A percentile compares a stretch with the other conserved stretches of the same genome.
These are phyloP conservation scores for roundworm (Caenorhabditis elegans) DNA, from an alignment of 1,140 invertebrate species.

Conservation along the genomic window DNA sequence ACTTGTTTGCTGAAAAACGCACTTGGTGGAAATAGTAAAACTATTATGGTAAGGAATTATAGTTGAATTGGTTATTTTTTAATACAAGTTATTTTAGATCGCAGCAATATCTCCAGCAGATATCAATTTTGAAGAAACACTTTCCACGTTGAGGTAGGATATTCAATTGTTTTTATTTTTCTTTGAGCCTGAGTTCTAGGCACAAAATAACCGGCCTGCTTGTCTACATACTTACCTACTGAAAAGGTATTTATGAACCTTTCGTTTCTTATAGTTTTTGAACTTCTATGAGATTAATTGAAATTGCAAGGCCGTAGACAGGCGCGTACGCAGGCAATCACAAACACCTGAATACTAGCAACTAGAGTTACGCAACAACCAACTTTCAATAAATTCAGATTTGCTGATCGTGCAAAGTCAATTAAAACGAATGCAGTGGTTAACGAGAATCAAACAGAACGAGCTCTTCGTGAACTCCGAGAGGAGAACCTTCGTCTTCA, in stretches of 20 bases:
- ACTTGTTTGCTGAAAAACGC: slow-evolving; percentile 74
- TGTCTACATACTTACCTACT: no score
- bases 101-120: slow-evolving; percentile 74
- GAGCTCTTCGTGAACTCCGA: slow-evolving; percentile 72
- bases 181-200: no score
- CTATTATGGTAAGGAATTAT: slow-evolving; percentile 71
- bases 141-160: slow-evolving; percentile 70
- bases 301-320: no score
- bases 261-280: no score
- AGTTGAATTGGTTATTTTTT: not conserved
- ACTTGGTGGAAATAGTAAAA: slow-evolving; percentile 74
- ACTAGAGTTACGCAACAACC: no score
- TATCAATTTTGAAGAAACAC: slow-evolving; percentile 74
- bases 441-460: slow-evolving; percentile 72
- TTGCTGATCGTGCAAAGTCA: slow-evolving; percentile 73
- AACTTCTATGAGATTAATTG: no score
- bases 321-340: no score
- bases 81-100: slow-evolving; percentile 69
- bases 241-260: no score
- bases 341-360: no score
- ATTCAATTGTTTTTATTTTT: no score
- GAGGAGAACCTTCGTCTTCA: slow-evolving; percentile 72
- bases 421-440: slow-evolving; percentile 71
- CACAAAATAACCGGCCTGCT: no score
- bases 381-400: no score